These are phyloP conservation scores for Clavelina lepadiformis DNA, from an alignment of 23 tunicate species.

Conservation along the genomic window DNA sequence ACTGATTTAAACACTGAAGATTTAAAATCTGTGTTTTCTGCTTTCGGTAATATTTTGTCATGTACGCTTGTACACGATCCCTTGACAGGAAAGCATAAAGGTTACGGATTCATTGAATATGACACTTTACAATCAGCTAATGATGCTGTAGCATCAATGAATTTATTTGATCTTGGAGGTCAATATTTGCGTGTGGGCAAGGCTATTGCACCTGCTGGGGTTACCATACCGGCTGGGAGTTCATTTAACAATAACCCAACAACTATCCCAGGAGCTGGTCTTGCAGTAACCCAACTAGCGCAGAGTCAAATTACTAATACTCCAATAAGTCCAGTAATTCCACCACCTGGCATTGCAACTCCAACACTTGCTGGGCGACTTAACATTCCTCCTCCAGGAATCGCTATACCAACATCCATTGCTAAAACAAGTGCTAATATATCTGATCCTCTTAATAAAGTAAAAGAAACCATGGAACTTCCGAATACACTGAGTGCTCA, in stretches of 20 bases:
- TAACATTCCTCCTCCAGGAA: conserved; percentile 50
- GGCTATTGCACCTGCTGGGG: conserved; percentile 82
- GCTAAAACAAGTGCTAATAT: conserved; percentile 22
- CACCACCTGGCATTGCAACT: conserved; percentile 26
- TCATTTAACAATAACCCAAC: conserved; percentile 51
- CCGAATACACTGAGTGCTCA: conserved; percentile 74
- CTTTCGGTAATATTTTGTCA: conserved; percentile 86
- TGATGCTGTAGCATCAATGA: conserved; percentile 94
- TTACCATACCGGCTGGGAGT: conserved; percentile 67
- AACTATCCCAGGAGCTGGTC: conserved; percentile 6
- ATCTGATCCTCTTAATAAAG: conserved; percentile 8
- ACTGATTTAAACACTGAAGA: conserved; percentile 76
- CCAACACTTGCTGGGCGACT: conserved; percentile 14
- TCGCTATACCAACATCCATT: conserved; percentile 44
- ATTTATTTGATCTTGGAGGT: conserved; percentile 95
- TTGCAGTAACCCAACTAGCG: neutral
- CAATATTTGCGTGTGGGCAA: conserved; percentile 92
- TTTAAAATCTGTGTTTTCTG: conserved; percentile 83
- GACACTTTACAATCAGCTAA: conserved; percentile 79
- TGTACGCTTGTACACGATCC: conserved; percentile 75
- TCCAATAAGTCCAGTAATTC: conserved; percentile 12
- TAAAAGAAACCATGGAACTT: conserved; percentile 50
- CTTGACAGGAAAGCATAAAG: conserved; percentile 78
- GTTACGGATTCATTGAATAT: conserved; percentile 96
- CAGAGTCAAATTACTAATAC: conserved; percentile 4